Evolutionary conservation across 92 coral and sea anemone genomes (phyloP), one percentile per base, ranked within the genome.

Genomic region (Epizoanthus illoricatus): DNA sequence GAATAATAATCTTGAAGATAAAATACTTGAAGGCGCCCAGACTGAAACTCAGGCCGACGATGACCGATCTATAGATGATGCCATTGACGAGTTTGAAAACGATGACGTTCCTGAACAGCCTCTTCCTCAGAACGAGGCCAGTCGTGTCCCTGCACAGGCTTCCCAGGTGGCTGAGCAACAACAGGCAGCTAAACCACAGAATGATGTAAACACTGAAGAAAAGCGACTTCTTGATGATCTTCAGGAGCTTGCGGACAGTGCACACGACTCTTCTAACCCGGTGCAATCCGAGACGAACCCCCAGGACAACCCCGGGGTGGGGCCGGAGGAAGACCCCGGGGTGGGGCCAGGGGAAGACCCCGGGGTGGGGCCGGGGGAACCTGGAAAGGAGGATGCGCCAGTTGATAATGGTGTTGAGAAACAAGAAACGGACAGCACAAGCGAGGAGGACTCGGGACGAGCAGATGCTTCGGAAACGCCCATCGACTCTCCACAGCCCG

Each of bases 91-190:
- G 82, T 78, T 78, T 64, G 61, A 78, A 45, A 78, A 59, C 28
- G 82, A 78, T 63, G 82, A 78, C 82, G 61, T 23, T n/a, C 61
- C 82, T 15, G 82, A 42, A 20, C n/a, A 40, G 40, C 70, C 70
- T 5, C 42, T 65, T 7, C 7, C 52, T 5, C 1, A 49, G 56
- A 49, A 49, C 56, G 56, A 49, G 2, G 56, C 0, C 12, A 49
- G 56, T 49, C 56, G 11, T 13, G 56, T 49, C 15, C 56, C 56
- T 49, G 56, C 71, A 61, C 59, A 76, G 58, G 71, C 70, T 12
- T 68, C 63, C 43, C 69, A 62, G n/a, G 42, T 42, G 7, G 24
- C 20, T 4, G 39, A 20, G 20, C n/a, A 61, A 76, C 5, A 39
- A 42, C 71, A 40, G 59, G 59, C 47, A 12, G 57, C 42, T 10